Percentiles rank a stretch among this genome's conserved stretches.
Evolutionary conservation across 2,797 vertebrate species (phyloP).

Genomic region (Sylvilagus floridanus): DNA sequence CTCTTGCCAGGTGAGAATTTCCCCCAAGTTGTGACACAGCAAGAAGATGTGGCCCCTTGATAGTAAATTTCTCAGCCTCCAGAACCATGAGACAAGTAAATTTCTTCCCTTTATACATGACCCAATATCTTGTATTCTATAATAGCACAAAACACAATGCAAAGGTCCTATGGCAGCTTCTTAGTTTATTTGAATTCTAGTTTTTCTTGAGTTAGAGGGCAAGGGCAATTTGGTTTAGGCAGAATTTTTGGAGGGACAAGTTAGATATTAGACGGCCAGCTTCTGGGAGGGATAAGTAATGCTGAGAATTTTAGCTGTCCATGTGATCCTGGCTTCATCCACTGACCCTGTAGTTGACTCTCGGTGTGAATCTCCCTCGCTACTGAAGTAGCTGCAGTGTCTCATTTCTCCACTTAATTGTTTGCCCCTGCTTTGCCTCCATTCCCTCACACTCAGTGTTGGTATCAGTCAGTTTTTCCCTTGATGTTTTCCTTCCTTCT

Average conservation of each 20-base stretch:
- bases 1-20: not conserved
- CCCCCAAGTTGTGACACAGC: not conserved
- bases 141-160: not conserved
- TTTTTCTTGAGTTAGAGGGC: not conserved
- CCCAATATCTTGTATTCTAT: not conserved
- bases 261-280: not conserved
- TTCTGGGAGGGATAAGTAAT: not conserved
- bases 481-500: not conserved
- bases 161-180: fast-evolving
- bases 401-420: not conserved
- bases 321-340: not conserved
- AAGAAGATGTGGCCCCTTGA: not conserved
- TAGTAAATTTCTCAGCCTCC: too few relatives aligned
- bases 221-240: not conserved
- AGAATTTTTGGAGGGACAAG: not conserved
- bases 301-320: not conserved
- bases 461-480: not conserved
- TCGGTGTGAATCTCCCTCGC: not conserved
- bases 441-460: not conserved
- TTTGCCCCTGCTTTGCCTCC: not conserved
- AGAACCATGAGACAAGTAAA: not conserved
- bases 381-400: not conserved
- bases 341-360: not conserved
- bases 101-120: not conserved
- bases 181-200: not conserved